These are phyloP conservation scores for Lycocorax pyrrhopterus DNA, from an alignment of 2,113 vertebrate species.

Conservation along the genomic window DNA sequence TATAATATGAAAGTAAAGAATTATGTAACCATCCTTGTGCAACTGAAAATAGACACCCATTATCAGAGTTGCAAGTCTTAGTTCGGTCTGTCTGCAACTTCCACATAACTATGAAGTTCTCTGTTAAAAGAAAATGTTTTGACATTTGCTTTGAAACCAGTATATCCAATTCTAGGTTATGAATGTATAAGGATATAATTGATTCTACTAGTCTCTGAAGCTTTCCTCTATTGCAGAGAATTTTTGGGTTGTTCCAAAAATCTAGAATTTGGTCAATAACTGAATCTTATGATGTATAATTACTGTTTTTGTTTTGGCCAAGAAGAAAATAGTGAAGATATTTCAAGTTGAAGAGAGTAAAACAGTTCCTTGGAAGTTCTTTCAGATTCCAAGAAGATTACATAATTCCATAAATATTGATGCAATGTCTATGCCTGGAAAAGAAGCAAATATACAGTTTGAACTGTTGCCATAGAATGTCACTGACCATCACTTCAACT, in stretches of 20 bases:
- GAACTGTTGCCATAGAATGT: conserved; percentile 38
- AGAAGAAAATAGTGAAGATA: conserved; percentile 28
- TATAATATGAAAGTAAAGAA: not conserved
- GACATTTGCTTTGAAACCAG: not conserved
- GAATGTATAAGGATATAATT: not conserved
- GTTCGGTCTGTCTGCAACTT: not conserved
- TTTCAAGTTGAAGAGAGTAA: conserved; percentile 2
- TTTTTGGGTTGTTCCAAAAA: not conserved
- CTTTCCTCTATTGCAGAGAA: not conserved
- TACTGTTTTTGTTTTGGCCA: not conserved
- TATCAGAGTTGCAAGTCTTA: not conserved
- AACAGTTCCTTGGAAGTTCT: conserved; percentile 18
- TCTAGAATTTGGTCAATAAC: not conserved
- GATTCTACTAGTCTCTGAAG: not conserved
- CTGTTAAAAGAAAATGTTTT: conserved; percentile 23
- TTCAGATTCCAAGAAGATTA: conserved; percentile 38
- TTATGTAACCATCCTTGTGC: not conserved
- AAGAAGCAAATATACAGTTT: conserved; percentile 20
- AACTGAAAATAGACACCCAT: not conserved
- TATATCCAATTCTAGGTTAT: not conserved
- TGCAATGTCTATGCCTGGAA: conserved; percentile 44
- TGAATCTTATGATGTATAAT: not conserved
- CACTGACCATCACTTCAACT: conserved; percentile 46
- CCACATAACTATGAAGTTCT: not conserved
- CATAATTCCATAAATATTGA: conserved; percentile 50